Evolutionary conservation across 2,113 vertebrate species (phyloP), one percentile per base, ranked within the genome.

Genomic region (Phylloscopus whistleri): DNA sequence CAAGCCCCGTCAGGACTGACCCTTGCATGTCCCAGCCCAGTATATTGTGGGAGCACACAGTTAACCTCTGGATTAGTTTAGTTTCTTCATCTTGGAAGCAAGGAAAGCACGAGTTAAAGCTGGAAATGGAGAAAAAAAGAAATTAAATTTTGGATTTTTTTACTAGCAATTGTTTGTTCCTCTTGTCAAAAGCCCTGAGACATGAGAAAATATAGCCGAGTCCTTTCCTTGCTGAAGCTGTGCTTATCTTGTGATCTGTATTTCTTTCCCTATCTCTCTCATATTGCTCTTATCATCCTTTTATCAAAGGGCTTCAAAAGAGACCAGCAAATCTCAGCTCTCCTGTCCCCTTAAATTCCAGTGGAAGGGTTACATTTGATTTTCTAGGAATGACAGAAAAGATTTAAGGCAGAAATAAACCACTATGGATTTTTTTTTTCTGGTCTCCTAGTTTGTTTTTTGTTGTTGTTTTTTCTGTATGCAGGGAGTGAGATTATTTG

Each of bases 261-360:
- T 88, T 83, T 95, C 51, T 86, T 83, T 58, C 7, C 33, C 33
- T 16, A 43, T 87, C 56, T 90, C 33, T 93, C 69, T 93, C 73
- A 74, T 44, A 35, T 55, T 91, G 21, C 43, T 91, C 8, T 69
- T 83, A 77, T 60, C 66, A 62, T 82, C 46, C 17, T 85, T 46
- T 90, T 84, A 84, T 83, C 82, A 88, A 90, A 91, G 39, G 5
- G 5, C 43, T 95, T 95, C 78, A 94, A 69, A 95, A 81, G 51
- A 94, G 59, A 80, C 59, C 31, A 80, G 31, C 43, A 59, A n/a
- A 88, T 35, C 60, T 74, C 6, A 5, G 30, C 13, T 69, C 33
- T 79, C 1, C 0, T 23, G 52, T 70, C 27, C 26, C 16, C 67
- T 83, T 88, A 72, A 92, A 85, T 88, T 84, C 56, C 75, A 67